phyloP scores from a whole-genome alignment of 2,888 invertebrate genomes.

The Euclidia mi region DNA sequence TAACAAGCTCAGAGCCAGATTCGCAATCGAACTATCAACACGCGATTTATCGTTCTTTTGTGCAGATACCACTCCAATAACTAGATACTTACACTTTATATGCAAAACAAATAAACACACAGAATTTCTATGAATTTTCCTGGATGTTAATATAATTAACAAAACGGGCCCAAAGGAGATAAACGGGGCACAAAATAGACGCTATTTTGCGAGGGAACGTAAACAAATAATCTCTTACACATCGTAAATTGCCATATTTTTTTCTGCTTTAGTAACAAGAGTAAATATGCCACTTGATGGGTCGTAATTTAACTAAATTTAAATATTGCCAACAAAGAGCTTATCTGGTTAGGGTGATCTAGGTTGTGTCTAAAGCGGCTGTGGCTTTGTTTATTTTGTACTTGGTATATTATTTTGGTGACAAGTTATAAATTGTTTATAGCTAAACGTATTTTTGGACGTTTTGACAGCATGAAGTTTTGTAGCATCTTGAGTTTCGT shows the following conservation, averaged over 20 bases:
- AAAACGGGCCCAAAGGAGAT: slow-evolving; percentile 6
- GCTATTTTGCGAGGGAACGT: slow-evolving; percentile 9
- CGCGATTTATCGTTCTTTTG: too few relatives aligned
- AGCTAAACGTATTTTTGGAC: too few relatives aligned
- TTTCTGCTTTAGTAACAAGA: slow-evolving; percentile 29
- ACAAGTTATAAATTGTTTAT: too few relatives aligned
- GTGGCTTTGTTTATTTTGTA: too few relatives aligned
- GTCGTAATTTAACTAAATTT: slow-evolving; percentile 20
- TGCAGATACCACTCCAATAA: too few relatives aligned
- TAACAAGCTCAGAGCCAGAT: too few relatives aligned
- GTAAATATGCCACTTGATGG: slow-evolving; percentile 27
- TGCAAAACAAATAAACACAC: background rate
- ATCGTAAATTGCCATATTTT: slow-evolving; percentile 36
- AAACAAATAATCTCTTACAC: slow-evolving; percentile 24
- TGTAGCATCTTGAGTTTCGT: too few relatives aligned
- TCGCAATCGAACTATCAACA: too few relatives aligned
- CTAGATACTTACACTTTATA: too few relatives aligned
- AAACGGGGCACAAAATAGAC: slow-evolving; percentile 6
- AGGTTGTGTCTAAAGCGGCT: too few relatives aligned
- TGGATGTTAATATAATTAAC: slow-evolving; percentile 10
- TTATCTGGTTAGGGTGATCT: too few relatives aligned
- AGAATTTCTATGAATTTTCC: background rate
- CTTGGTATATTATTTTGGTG: background rate
- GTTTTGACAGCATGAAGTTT: too few relatives aligned
- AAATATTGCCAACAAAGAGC: background rate